These are phyloP conservation scores for Ichneumoninae sp. DNA, from an alignment of 2,888 invertebrate genomes.

Conservation along the genomic window DNA sequence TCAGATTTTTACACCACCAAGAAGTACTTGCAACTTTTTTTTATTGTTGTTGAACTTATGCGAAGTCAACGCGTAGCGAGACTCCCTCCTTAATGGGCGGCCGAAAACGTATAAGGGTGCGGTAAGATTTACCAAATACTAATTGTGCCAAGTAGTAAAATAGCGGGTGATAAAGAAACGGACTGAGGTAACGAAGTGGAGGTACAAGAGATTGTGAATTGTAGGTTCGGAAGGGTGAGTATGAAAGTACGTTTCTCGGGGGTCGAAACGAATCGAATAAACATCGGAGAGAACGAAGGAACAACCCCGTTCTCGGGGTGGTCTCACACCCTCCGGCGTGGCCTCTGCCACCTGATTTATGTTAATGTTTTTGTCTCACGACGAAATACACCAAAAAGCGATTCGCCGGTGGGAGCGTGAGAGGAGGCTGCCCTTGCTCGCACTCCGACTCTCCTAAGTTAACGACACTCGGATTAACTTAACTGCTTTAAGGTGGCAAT, in stretches of 20 bases:
- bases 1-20: too few species aligned
- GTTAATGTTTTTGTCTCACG: constrained; percentile 84
- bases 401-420: constrained; percentile 71
- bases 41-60: too few species aligned
- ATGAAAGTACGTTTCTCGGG: constrained; percentile 34
- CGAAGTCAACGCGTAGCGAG: too few species aligned
- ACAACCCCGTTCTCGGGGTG: constrained; percentile 66
- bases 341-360: constrained; percentile 81
- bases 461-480: constrained; percentile 81
- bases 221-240: constrained; percentile 14
- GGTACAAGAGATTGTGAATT: constrained; percentile 48
- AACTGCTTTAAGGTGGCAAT: constrained; percentile 83
- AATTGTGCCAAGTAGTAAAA: constrained; percentile 52
- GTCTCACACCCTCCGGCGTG: constrained; percentile 72
- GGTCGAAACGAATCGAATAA: constrained; percentile 81
- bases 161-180: constrained; percentile 1
- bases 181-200: constrained; percentile 64
- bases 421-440: constrained; percentile 54
- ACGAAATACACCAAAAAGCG: constrained; percentile 83
- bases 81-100: neutral
- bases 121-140: constrained; percentile 39
- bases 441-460: constrained; percentile 70
- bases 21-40: too few species aligned
- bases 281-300: constrained; percentile 74
- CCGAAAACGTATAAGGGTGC: neutral